These are phyloP conservation scores for Acanthoscelides obtectus DNA, from an alignment of 2,888 invertebrate genomes.

Conservation along the genomic window DNA sequence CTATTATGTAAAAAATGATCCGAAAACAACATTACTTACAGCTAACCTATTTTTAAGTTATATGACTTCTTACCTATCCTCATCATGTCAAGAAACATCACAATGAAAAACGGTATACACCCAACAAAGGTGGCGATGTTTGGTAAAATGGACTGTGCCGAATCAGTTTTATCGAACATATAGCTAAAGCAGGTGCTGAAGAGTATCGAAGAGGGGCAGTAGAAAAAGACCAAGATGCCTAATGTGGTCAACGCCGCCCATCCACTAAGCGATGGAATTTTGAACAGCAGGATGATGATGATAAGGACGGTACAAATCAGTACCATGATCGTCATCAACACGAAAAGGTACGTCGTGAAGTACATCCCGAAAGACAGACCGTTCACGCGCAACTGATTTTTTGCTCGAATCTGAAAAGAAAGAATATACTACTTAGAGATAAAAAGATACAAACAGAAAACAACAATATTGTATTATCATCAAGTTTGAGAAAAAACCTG, in stretches of 20 bases:
- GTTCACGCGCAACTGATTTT: conserved; percentile 77
- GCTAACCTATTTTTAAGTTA: too few relatives aligned
- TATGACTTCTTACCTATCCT: conserved; percentile 65
- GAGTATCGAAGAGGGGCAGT: conserved; percentile 71
- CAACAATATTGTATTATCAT: too few relatives aligned
- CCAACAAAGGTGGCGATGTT: conserved; percentile 72
- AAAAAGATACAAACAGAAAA: too few relatives aligned
- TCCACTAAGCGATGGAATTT: conserved; percentile 66
- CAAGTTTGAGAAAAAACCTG: too few relatives aligned
- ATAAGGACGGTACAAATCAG: conserved; percentile 63
- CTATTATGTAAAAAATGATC: too few relatives aligned
- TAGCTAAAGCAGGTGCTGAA: conserved; percentile 75
- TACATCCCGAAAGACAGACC: conserved; percentile 73
- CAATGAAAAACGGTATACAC: conserved; percentile 68
- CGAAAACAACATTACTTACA: too few relatives aligned
- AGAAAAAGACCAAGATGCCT: conserved; percentile 61
- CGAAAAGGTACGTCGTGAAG: conserved; percentile 69
- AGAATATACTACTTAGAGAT: not conserved
- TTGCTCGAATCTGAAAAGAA: conserved; percentile 67
- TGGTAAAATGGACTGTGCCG: conserved; percentile 74
- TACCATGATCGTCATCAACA: conserved; percentile 65
- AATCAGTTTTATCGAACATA: conserved; percentile 77
- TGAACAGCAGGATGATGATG: conserved; percentile 60
- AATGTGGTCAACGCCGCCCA: conserved; percentile 65
- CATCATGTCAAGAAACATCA: conserved; percentile 67